Conservation (phyloP, 2,797 vertebrate genomes). For the Manis pentadactyla region DNA sequence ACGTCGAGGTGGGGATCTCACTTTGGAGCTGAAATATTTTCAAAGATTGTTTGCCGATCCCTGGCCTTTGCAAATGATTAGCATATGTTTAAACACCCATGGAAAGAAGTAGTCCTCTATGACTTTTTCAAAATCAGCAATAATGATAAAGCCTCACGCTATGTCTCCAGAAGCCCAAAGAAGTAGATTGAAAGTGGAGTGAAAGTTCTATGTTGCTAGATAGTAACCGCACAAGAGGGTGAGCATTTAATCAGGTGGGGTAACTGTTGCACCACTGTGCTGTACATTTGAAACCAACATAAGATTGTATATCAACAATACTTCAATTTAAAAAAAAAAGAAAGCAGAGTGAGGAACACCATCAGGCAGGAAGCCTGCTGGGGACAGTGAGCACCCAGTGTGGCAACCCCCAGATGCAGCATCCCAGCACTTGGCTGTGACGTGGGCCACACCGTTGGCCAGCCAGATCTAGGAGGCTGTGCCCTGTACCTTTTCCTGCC, state of each 20-base stretch:
- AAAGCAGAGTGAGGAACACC: background rate
- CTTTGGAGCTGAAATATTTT: background rate
- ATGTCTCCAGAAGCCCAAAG: background rate
- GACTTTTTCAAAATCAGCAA: background rate
- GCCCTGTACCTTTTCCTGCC: background rate
- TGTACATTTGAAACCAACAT: too few species aligned
- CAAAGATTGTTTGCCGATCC: background rate
- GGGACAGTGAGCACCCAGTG: background rate
- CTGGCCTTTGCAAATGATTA: background rate
- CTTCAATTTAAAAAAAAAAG: too few species aligned
- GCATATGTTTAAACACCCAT: background rate
- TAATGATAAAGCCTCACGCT: background rate
- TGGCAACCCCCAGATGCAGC: background rate
- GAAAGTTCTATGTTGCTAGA: background rate
- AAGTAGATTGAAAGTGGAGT: background rate
- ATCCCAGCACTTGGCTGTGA: background rate
- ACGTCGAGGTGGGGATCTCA: too few species aligned
- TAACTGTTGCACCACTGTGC: too few species aligned
- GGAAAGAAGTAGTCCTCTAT: background rate
- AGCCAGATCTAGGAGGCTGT: background rate
- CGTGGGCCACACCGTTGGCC: fast-evolving
- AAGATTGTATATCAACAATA: too few species aligned
- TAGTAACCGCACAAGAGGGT: too few species aligned
- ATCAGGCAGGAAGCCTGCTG: background rate
- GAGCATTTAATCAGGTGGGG: too few species aligned